A percentile compares a stretch with the other conserved stretches of the same genome.
phyloP scores from a whole-genome alignment of 1,140 invertebrate genomes.

The Brachionus calyciflorus region DNA sequence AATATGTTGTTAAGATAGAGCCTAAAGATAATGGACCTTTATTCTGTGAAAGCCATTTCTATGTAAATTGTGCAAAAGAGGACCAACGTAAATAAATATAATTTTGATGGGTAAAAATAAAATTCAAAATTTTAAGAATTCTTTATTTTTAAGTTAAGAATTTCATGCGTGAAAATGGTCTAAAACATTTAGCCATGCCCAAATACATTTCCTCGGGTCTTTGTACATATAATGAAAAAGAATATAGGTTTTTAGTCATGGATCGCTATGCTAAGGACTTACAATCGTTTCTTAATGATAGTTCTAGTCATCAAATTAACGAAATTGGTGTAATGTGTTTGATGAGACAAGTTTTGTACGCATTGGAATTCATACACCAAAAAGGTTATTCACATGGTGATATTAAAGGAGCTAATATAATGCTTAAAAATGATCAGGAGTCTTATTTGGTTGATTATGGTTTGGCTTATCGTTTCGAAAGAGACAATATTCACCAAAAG shows the following conservation, averaged over 20 bases:
- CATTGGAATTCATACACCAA: slow-evolving; percentile 43
- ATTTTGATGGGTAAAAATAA: not conserved
- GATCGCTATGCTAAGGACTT: slow-evolving; percentile 28
- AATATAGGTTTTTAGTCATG: slow-evolving; percentile 47
- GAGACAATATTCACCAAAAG: slow-evolving; percentile 21
- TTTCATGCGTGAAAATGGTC: not conserved
- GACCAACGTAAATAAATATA: slow-evolving; percentile 1
- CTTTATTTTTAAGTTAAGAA: not conserved
- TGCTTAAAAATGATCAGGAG: slow-evolving; percentile 22
- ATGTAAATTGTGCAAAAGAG: slow-evolving; percentile 44
- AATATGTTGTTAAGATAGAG: slow-evolving; percentile 46
- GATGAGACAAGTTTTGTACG: slow-evolving; percentile 24
- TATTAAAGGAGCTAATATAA: slow-evolving; percentile 45
- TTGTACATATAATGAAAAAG: slow-evolving; percentile 2
- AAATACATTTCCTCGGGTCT: slow-evolving; percentile 9
- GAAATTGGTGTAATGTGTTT: slow-evolving; percentile 29
- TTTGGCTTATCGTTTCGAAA: not conserved
- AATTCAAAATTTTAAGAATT: not conserved
- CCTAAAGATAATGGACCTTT: slow-evolving; percentile 45
- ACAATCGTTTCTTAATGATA: slow-evolving; percentile 11
- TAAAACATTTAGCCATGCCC: slow-evolving; percentile 39
- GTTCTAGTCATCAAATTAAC: not conserved
- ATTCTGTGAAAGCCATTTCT: slow-evolving; percentile 47
- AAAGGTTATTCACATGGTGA: slow-evolving; percentile 46
- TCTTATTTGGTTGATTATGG: slow-evolving; percentile 46